These are phyloP conservation scores for Euleptes europaea DNA, from an alignment of 2,113 vertebrate genomes.

Conservation along the genomic window DNA sequence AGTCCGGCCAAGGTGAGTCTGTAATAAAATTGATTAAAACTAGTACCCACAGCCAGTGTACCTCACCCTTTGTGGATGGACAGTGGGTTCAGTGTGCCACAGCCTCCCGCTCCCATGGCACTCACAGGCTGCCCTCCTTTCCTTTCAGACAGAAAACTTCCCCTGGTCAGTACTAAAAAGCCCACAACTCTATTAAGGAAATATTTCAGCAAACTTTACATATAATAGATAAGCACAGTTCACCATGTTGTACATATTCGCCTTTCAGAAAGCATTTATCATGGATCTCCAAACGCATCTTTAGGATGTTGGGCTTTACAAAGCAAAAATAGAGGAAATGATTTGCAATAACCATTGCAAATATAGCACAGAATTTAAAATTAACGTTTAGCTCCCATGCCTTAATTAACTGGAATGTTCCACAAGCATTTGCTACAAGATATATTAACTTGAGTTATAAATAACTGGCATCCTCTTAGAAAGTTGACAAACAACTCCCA, in stretches of 20 bases:
- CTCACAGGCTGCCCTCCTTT: no score
- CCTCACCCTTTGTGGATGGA: no score
- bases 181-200: background rate
- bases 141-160: background rate
- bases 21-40: no score
- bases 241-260: background rate
- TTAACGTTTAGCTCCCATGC: background rate
- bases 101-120: no score
- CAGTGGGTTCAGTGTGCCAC: no score
- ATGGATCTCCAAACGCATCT: constrained; percentile 25
- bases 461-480: constrained; percentile 10
- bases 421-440: constrained; percentile 18
- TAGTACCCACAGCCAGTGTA: no score
- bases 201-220: background rate
- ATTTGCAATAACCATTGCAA: constrained; percentile 24
- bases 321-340: constrained; percentile 41
- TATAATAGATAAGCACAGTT: constrained; percentile 12
- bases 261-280: constrained; percentile 34
- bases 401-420: constrained; percentile 24
- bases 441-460: background rate
- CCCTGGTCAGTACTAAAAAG: background rate
- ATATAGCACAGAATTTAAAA: constrained; percentile 18
- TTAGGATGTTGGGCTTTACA: constrained; percentile 27
- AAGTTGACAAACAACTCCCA: constrained; percentile 40
- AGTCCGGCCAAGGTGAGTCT: no score